phyloP scores from a whole-genome alignment of 2,888 invertebrate genomes.

The Aphelenchoides bicaudatus region DNA sequence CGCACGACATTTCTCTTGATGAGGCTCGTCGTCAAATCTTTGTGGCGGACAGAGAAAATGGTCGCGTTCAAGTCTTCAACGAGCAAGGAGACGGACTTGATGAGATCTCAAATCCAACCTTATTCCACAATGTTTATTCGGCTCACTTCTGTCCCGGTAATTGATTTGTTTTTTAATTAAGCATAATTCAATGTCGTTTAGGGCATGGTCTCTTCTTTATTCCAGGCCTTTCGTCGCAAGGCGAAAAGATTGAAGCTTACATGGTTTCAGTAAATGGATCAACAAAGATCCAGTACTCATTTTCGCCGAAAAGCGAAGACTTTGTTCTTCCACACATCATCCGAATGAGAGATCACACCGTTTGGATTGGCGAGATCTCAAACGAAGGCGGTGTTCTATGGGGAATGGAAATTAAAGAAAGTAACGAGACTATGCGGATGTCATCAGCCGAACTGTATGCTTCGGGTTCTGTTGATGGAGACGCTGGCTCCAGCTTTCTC shows the following conservation, averaged over 20 bases:
- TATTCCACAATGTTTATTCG: constrained; percentile 39
- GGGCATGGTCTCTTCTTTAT: constrained; percentile 40
- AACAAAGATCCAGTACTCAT: constrained; percentile 34
- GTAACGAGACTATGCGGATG: constrained; percentile 2
- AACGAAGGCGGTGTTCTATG: constrained; percentile 66
- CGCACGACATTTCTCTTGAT: constrained; percentile 63
- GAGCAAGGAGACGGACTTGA: constrained; percentile 51
- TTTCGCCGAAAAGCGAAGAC: constrained; percentile 33
- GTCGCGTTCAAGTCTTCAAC: constrained; percentile 67
- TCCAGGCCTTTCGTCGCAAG: constrained; percentile 27
- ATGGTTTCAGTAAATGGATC: constrained; percentile 18
- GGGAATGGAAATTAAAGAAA: constrained; percentile 45
- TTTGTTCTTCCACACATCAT: constrained; percentile 78
- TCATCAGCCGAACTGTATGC: constrained; percentile 12
- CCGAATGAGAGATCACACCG: constrained; percentile 71
- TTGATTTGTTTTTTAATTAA: constrained; percentile 1
- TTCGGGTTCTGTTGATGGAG: not conserved
- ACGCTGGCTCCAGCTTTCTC: constrained; percentile 2
- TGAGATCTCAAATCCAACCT: constrained; percentile 29
- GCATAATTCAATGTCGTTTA: constrained; percentile 19
- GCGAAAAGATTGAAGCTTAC: constrained; percentile 26
- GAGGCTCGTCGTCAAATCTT: constrained; percentile 62
- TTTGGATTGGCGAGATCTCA: constrained; percentile 75
- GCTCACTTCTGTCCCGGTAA: constrained; percentile 36
- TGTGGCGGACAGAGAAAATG: constrained; percentile 66